Base-by-base conservation (phyloP, 2,888 invertebrate species). In the Metallyticus violacea region DNA sequence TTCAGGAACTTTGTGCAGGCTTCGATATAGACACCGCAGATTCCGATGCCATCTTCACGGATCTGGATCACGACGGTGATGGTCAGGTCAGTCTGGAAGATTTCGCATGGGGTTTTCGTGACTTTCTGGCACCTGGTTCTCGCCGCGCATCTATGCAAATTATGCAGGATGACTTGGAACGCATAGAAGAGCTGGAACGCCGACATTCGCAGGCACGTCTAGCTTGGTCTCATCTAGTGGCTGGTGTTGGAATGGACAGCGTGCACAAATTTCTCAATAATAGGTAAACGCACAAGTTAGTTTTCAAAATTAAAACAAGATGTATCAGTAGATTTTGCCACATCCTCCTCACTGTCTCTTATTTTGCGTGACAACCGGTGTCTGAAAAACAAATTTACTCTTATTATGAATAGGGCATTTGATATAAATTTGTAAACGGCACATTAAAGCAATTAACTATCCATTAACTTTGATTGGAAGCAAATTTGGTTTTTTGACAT, bases 41-140 rank as follows among this genome's bases (percentile, higher is more conserved):
- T 87, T 91, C 93, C 0, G 91, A 92, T 86, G 91, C 91, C 29
- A 92, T 93, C 82, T 93, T 93, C 89, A 89, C 89, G 7, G 92
- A 93, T 88, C 90, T 93, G 85, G 93, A 93, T 89, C 91, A 91
- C 86, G 93, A 93, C 89, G 92, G 92, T 5, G 93, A 93, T 89
- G 93, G 93, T 0, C 89, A 91, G 86, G 93, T 93, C 87, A 92
- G 92, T 88, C 91, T 93, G 86, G 91, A 92, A 1, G 93, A 93
- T 89, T 93, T 93, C 89, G 91, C 92, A 3, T 90, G 91, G 85
- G 93, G 93, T 4, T 93, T 93, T 87, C 89, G 91, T 1, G 92
- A 92, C 86, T 91, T 91, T 88, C 88, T 92, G 5, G 89, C 89
- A 7, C 90, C 90, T 4, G 90, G 89, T 6, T 88, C 89, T 22